Percentiles rank a stretch among this genome's conserved stretches.
Evolutionary conservation across 2,888 invertebrate species (phyloP).

Genomic region (Electrophaes corylata): DNA sequence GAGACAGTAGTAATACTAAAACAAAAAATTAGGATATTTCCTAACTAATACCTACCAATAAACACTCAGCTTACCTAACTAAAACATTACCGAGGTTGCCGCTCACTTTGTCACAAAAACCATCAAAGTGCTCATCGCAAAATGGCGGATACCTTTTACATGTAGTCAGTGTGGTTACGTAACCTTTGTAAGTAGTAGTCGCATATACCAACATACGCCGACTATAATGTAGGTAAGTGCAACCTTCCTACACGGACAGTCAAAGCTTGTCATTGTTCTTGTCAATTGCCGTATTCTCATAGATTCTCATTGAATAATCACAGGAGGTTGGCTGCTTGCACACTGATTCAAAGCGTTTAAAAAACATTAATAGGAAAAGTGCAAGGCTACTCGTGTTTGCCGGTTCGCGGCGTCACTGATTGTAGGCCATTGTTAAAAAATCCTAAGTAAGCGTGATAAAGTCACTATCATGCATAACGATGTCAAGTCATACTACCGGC

Average conservation of each 20-base stretch:
- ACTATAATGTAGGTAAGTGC: constrained; percentile 26
- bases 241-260: constrained; percentile 56
- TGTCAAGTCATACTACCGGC: constrained; percentile 24
- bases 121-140: constrained; percentile 68
- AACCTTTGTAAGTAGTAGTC: constrained; percentile 53
- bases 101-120: constrained; percentile 71
- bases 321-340: constrained; percentile 48
- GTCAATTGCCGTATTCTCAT: constrained; percentile 67
- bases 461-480: constrained; percentile 25
- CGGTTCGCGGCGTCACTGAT: constrained; percentile 39
- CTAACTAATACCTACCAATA: too few species aligned
- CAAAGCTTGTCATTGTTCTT: constrained; percentile 68
- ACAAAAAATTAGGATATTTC: too few species aligned
- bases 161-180: constrained; percentile 55
- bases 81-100: constrained; percentile 55
- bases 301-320: constrained; percentile 69
- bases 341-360: constrained; percentile 57
- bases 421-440: constrained; percentile 36
- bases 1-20: too few species aligned
- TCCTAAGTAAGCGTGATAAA: constrained; percentile 27
- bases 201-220: constrained; percentile 27
- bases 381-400: constrained; percentile 56
- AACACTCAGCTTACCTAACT: constrained; percentile 48
- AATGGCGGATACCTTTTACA: constrained; percentile 67
- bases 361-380: constrained; percentile 61